These are phyloP conservation scores for Berghia stephanieae DNA, from an alignment of 1,140 invertebrate species.

Conservation along the genomic window DNA sequence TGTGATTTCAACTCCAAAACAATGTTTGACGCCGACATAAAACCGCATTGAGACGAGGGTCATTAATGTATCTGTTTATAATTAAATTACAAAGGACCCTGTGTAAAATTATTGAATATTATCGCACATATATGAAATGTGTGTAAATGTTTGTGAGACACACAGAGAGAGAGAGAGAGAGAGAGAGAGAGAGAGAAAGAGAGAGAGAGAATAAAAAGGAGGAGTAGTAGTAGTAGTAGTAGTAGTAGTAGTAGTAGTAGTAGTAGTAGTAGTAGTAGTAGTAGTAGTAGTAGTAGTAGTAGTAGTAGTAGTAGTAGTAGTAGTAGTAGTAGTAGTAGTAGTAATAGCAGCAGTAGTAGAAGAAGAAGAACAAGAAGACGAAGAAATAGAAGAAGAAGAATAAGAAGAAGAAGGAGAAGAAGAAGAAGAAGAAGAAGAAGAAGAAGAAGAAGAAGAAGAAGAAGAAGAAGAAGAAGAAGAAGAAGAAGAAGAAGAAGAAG, in stretches of 20 bases:
- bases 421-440: not conserved
- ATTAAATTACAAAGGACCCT: too few relatives aligned
- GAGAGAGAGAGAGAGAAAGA: not conserved
- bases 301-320: not conserved
- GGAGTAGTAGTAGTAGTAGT: too few relatives aligned
- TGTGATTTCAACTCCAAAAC: too few relatives aligned
- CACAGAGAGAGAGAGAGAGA: not conserved
- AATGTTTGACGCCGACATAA: too few relatives aligned
- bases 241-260: not conserved
- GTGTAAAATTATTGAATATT: too few relatives aligned
- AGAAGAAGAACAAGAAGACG: not conserved
- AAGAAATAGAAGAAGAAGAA: not conserved
- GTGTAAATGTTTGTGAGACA: not conserved
- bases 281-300: not conserved
- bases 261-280: not conserved
- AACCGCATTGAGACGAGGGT: too few relatives aligned
- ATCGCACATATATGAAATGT: too few relatives aligned
- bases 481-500: too few relatives aligned
- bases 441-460: not conserved
- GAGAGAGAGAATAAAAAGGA: not conserved
- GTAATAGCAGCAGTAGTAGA: not conserved
- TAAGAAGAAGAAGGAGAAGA: not conserved
- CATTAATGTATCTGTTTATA: too few relatives aligned
- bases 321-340: not conserved
- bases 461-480: not conserved